Base-by-base conservation (phyloP, 2,797 vertebrate species). In the Labeo calbasu region DNA sequence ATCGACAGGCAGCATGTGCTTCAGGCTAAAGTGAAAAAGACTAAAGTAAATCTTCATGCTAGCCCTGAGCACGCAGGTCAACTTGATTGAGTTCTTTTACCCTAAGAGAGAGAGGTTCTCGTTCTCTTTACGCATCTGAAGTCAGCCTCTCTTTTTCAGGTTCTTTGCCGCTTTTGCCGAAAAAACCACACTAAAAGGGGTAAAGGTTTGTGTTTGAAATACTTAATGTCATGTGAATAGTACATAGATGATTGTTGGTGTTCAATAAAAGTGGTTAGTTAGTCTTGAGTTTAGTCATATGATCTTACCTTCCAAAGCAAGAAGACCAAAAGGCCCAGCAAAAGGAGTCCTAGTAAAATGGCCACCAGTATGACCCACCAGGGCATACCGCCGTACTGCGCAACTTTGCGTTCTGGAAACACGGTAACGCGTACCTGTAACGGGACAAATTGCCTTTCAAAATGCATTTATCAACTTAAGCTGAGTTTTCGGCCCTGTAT, bases 141-240 rank as follows among this genome's bases (percentile, higher is more conserved):
- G 97, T 97, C 96, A 99, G 97, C 93, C 93, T 97, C 94, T 98
- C 96, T 98, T 99, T 99, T 95, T 99, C 97, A 0, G 95, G 95
- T 93, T 95, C 91, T 92, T 98, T 85, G 94, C 96, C 95, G 95
- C 93, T 96, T 97, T 97, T 97, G 93, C 94, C 96, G 97, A 99
- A 99, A 96, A 99, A 96, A 92, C 98, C 97, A 94, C 97, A 99
- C 98, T 99, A 92, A 96, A 96, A 95, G 95, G 96, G 86, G 86
- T 86, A 84, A 79, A 83, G 87, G 71, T 85, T 79, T 88, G 57
- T 75, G 55, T 82, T 72, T 46, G 25, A 23, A 80, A 65, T 68
- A 81, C 11, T 63, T 53, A 4, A 66, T 23, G 40, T n/a, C 36
- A 73, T 5, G 46, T 51, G 21, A 53, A 40, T 40, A 46, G 17